These are phyloP conservation scores for Ameiurus melas DNA, from an alignment of 2,113 vertebrate species.

Conservation along the genomic window DNA sequence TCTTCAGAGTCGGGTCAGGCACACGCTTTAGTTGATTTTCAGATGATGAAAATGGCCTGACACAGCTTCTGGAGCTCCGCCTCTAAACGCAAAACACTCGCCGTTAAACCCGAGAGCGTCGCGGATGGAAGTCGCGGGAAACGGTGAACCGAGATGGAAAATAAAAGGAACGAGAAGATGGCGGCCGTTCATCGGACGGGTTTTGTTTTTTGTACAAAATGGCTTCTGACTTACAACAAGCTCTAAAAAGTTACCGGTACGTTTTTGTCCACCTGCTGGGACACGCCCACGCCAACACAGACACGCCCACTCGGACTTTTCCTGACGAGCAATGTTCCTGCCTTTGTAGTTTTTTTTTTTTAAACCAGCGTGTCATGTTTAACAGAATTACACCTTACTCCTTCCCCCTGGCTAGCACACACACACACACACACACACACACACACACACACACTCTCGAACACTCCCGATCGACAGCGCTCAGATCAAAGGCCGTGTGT, in stretches of 20 bases:
- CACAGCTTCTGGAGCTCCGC: no score
- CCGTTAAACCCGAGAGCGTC: neutral
- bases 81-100: neutral
- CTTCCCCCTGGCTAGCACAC: constrained; percentile 19
- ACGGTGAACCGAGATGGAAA: no score
- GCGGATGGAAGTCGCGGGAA: neutral
- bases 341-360: constrained; percentile 5
- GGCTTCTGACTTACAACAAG: neutral
- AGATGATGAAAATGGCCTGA: neutral
- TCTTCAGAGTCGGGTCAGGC: neutral
- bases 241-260: neutral
- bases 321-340: neutral
- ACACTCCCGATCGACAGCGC: neutral
- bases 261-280: neutral
- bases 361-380: neutral
- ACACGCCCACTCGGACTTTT: neutral
- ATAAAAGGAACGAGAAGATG: neutral
- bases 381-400: constrained; percentile 19
- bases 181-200: neutral
- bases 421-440: neutral
- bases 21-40: neutral
- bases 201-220: neutral
- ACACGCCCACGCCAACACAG: neutral
- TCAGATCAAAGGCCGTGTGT: constrained; percentile 19
- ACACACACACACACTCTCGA: neutral